These are phyloP conservation scores for Atta cephalotes DNA, from an alignment of 1,140 invertebrate genomes.

Conservation along the genomic window DNA sequence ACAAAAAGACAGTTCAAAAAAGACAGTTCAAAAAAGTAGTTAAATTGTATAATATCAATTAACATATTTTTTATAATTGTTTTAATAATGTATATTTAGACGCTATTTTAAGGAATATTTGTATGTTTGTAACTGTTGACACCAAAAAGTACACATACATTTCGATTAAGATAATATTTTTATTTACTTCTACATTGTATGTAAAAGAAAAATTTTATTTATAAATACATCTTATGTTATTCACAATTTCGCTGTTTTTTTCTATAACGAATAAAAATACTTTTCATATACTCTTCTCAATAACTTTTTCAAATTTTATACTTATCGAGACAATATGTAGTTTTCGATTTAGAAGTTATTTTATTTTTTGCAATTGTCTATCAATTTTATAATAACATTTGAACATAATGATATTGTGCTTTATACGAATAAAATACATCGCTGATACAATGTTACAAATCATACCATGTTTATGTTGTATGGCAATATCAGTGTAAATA, in stretches of 20 bases:
- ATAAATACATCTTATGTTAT: slow-evolving; percentile 28
- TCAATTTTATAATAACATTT: slow-evolving; percentile 35
- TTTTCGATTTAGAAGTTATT: slow-evolving; percentile 12
- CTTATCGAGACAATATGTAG: background rate
- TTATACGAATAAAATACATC: slow-evolving; percentile 22
- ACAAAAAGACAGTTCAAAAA: background rate
- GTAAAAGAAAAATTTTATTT: slow-evolving; percentile 29
- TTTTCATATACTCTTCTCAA: background rate
- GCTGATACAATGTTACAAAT: slow-evolving; percentile 5
- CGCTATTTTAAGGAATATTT: slow-evolving; percentile 30
- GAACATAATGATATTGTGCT: slow-evolving; percentile 35
- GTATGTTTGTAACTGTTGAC: slow-evolving; percentile 20
- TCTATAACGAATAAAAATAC: background rate
- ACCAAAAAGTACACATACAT: slow-evolving; percentile 35
- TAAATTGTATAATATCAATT: slow-evolving; percentile 13
- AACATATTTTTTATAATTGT: slow-evolving; percentile 2
- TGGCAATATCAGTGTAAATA: slow-evolving; percentile 28
- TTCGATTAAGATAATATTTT: slow-evolving; percentile 6
- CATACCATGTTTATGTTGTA: background rate
- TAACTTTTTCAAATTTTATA: background rate
- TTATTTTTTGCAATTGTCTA: slow-evolving; percentile 38
- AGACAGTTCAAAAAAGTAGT: background rate
- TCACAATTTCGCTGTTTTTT: background rate
- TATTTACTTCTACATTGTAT: slow-evolving; percentile 36
- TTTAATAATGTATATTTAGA: slow-evolving; percentile 12